These are phyloP conservation scores for Rhinolophus ferrumequinum DNA, from an alignment of 2,113 vertebrate genomes.

Conservation along the genomic window DNA sequence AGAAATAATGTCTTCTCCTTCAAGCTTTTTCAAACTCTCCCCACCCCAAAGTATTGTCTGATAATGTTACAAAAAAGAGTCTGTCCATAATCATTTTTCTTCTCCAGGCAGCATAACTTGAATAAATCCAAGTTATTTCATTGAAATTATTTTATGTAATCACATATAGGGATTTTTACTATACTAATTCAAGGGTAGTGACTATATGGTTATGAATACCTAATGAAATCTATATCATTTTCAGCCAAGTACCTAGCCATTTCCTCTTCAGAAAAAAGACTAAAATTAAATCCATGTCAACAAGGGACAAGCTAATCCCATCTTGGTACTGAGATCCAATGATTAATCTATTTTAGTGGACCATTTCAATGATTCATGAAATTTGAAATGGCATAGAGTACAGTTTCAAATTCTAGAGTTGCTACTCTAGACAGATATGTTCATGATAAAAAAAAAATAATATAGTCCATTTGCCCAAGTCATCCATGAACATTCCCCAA, in stretches of 20 bases:
- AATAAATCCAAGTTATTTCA: conserved; percentile 17
- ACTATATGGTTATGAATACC: background rate
- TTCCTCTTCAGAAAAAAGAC: background rate
- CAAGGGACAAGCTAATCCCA: background rate
- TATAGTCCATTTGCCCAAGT: background rate
- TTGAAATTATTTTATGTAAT: conserved; percentile 35
- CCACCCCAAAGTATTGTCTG: background rate
- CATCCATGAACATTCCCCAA: background rate
- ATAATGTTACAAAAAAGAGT: background rate
- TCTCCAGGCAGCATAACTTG: background rate
- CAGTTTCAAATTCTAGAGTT: background rate
- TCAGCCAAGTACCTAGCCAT: background rate
- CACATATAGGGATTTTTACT: background rate
- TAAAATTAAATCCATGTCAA: conserved; percentile 17
- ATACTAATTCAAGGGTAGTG: background rate
- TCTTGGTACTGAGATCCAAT: background rate
- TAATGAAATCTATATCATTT: conserved; percentile 21
- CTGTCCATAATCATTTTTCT: background rate
- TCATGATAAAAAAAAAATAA: conserved; percentile 5
- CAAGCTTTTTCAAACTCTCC: background rate
- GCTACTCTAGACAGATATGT: background rate
- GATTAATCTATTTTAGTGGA: background rate
- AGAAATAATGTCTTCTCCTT: background rate
- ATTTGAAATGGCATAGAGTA: background rate
- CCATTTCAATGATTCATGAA: background rate